Evolutionary conservation across 2,888 invertebrate species (phyloP).

Genomic region (Hartigia nigra): DNA sequence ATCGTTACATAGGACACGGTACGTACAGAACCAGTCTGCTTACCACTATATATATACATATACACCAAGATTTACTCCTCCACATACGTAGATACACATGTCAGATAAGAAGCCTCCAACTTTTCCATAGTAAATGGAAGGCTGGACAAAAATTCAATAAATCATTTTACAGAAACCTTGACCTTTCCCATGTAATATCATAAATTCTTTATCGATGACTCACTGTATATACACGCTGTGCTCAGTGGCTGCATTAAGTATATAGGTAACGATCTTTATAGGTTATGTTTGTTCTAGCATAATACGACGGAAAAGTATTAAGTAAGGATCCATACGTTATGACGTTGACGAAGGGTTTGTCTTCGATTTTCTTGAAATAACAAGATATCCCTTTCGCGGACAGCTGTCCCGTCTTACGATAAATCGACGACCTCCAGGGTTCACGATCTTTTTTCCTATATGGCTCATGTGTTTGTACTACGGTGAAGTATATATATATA

Average conservation of each 20-base stretch:
- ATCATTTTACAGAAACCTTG: background rate
- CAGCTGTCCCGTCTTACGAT: constrained; percentile 6
- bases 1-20: background rate
- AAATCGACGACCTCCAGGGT: constrained; percentile 23
- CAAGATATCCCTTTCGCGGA: background rate
- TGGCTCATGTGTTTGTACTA: background rate
- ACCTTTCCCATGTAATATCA: background rate
- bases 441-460: constrained; percentile 15
- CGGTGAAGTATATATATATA: background rate
- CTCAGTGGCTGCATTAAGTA: background rate
- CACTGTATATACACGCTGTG: background rate
- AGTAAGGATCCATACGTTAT: too few species aligned
- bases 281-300: background rate
- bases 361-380: background rate
- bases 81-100: background rate
- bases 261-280: background rate
- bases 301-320: background rate
- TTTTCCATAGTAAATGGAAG: background rate
- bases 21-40: background rate
- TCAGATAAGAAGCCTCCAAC: background rate
- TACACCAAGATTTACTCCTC: background rate
- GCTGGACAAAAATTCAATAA: background rate
- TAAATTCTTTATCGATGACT: background rate
- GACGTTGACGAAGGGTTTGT: background rate
- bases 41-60: background rate